phyloP scores from a whole-genome alignment of 2,888 invertebrate species.

The Conus canariensis region DNA sequence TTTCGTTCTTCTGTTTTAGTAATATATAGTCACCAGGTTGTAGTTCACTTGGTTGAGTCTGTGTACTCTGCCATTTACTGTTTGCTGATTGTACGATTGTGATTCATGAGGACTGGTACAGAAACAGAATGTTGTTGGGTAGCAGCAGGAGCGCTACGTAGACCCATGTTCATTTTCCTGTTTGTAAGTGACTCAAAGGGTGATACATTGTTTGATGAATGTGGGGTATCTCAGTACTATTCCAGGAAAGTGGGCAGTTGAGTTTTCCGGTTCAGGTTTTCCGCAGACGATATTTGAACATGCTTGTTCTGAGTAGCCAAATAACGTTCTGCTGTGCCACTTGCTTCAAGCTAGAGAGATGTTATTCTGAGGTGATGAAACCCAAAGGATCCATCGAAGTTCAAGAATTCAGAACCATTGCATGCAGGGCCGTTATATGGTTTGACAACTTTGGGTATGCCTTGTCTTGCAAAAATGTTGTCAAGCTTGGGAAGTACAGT shows the following conservation, averaged over 20 bases:
- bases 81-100: too few species aligned
- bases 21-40: too few species aligned
- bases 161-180: neutral
- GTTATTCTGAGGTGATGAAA: slow-evolving; percentile 25
- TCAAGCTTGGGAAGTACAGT: slow-evolving; percentile 48
- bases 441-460: neutral
- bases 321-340: neutral
- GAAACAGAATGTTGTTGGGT: too few species aligned
- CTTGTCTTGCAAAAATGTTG: neutral
- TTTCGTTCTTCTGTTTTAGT: too few species aligned
- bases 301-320: neutral
- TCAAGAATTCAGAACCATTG: neutral
- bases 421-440: neutral
- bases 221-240: neutral
- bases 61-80: too few species aligned
- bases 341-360: slow-evolving; percentile 17
- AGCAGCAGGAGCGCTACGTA: neutral
- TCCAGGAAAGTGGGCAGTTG: neutral
- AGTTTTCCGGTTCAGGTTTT: neutral
- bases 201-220: neutral
- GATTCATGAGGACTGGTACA: too few species aligned
- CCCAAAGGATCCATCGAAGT: neutral
- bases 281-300: neutral
- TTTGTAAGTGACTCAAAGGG: neutral
- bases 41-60: too few species aligned